Percentiles rank a stretch among this genome's conserved stretches.
Evolutionary conservation across 2,113 vertebrate species (phyloP).

Genomic region (Glareola pratincola): DNA sequence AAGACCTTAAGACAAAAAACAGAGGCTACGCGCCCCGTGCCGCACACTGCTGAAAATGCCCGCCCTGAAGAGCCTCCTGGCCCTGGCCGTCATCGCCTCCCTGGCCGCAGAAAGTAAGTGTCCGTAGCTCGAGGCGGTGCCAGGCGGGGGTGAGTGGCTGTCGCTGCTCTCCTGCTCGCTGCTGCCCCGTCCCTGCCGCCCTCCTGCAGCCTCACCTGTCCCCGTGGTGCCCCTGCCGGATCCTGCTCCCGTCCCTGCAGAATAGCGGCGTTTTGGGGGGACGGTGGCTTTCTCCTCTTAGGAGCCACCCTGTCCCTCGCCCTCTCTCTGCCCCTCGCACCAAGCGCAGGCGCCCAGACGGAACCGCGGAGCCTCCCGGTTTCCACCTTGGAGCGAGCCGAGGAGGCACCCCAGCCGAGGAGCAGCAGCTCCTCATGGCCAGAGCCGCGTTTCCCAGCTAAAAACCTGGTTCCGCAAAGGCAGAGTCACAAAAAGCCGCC

Average conservation of each 20-base stretch:
- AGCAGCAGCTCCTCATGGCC: neutral
- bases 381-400: accelerated
- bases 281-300: neutral
- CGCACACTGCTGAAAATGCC: neutral
- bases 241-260: neutral
- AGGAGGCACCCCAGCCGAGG: neutral
- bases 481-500: accelerated
- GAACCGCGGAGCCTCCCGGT: accelerated
- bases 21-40: neutral
- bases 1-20: conserved; percentile 69
- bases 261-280: accelerated
- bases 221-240: accelerated
- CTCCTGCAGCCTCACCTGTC: accelerated
- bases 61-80: conserved; percentile 74
- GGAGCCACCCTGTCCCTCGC: neutral
- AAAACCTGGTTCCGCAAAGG: neutral
- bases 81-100: conserved; percentile 69
- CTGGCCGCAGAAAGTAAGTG: conserved; percentile 78
- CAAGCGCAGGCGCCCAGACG: neutral
- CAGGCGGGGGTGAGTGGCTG: accelerated
- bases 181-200: neutral
- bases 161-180: neutral
- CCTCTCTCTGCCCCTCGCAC: neutral
- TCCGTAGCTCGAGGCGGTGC: neutral
- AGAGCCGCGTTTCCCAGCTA: neutral